These are phyloP conservation scores for Cephus cinctus DNA, from an alignment of 1,140 invertebrate genomes.

Conservation along the genomic window DNA sequence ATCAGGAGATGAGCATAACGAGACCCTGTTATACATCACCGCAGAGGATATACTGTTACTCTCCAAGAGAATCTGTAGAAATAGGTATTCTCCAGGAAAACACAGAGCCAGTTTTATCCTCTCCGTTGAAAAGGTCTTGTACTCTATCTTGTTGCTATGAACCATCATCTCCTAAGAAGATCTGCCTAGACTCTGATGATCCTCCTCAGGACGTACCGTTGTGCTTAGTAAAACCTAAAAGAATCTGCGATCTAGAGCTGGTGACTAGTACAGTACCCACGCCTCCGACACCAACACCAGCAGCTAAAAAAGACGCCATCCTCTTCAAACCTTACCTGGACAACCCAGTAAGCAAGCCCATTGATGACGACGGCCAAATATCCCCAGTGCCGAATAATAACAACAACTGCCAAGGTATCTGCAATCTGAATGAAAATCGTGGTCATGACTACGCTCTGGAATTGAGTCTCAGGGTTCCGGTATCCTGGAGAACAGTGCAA, in stretches of 20 bases:
- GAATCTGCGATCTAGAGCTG: constrained; percentile 26
- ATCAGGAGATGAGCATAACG: constrained; percentile 21
- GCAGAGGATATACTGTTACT: constrained; percentile 32
- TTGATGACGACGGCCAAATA: constrained; percentile 29
- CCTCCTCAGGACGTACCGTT: constrained; percentile 47
- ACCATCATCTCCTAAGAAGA: constrained; percentile 26
- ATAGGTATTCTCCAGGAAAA: constrained; percentile 7
- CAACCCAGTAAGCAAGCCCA: constrained; percentile 55
- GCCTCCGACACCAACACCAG: constrained; percentile 43
- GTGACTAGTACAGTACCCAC: constrained; percentile 52
- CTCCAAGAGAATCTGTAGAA: constrained; percentile 27
- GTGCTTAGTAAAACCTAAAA: constrained; percentile 49
- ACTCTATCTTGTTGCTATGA: constrained; percentile 33
- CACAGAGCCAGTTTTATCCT: constrained; percentile 16
- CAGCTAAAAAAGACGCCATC: constrained; percentile 48
- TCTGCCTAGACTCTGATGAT: constrained; percentile 23
- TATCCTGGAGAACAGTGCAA: constrained; percentile 33
- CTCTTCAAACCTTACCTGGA: constrained; percentile 70
- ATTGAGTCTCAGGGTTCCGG: constrained; percentile 43
- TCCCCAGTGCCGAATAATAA: constrained; percentile 39
- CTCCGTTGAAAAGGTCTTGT: constrained; percentile 31
- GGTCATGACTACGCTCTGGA: constrained; percentile 38
- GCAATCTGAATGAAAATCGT: constrained; percentile 41
- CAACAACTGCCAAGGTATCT: constrained; percentile 43
- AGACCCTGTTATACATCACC: constrained; percentile 25